Evolutionary conservation across 2,888 invertebrate genomes (phyloP), one percentile per base, ranked within the genome.

Genomic region (Andrena minutula): DNA sequence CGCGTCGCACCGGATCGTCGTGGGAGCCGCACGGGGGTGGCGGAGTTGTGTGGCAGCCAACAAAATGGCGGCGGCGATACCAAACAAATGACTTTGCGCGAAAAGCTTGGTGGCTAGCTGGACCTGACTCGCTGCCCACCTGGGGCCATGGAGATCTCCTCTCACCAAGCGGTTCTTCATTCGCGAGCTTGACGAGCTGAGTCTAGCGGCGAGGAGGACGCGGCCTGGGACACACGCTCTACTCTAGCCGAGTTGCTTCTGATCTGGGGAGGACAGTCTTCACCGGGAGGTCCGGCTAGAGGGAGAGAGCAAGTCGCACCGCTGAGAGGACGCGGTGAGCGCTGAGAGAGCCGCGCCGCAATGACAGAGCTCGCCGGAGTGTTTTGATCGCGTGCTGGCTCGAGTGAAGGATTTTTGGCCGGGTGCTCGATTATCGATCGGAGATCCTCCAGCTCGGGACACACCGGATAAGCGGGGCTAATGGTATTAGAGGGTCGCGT

Each of bases 41-140:
- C 64, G 60, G 60, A 47, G 68, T 75, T 73, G 82, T 79, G 81
- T 41, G 12, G 75, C 75, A 74, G 82, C 84, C 84, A 86, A 87
- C 89, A 91, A 91, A 90, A 91, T 91, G 91, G 91, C 91, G 90
- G 83, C 90, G 75, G 79, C 61, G 75, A 83, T 83, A 70, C 79
- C 86, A 90, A 89, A 91, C 88, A 89, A 91, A 90, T 89, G 89
- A 90, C 83, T 26, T 58, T 23, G 51, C 10, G 47, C 53, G 69
- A 61, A 47, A 69, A 64, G 23, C 35, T 66, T 10, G 23, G 30
- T 20, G 23, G 65, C n/a, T 47, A 70, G 41, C 63, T 28, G 49
- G 20, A 5, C 41, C 60, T 6, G 61, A 61, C 26, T 5, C 51
- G 53, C 7, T 0, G 32, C 2, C 3, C 2, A 41, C 10, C 23